These are phyloP conservation scores for Ichneumon xanthorius DNA, from an alignment of 2,888 invertebrate genomes.

Conservation along the genomic window DNA sequence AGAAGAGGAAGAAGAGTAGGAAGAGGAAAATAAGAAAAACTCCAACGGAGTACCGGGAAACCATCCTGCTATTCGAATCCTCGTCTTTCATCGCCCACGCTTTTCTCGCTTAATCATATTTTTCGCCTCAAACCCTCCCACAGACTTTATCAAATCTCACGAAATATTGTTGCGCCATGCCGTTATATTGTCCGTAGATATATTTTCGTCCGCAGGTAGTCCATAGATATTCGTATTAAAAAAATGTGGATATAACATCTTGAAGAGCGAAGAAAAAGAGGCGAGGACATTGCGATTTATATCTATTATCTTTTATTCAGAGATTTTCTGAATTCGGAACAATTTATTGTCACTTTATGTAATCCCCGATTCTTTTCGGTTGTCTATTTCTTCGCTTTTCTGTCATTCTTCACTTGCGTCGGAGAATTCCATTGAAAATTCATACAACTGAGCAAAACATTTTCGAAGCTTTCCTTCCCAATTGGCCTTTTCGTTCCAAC, in stretches of 20 bases:
- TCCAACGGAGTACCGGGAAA: conserved; percentile 22
- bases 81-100: conserved; percentile 25
- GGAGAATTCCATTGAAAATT: too few species aligned
- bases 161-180: neutral
- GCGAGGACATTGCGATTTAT: too few species aligned
- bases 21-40: conserved; percentile 1
- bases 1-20: neutral
- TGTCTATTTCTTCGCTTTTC: neutral
- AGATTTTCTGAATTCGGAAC: too few species aligned
- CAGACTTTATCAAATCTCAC: conserved; percentile 13
- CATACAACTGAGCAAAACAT: too few species aligned
- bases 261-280: neutral
- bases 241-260: neutral
- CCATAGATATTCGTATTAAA: neutral
- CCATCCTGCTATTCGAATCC: conserved; percentile 35
- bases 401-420: neutral
- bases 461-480: too few species aligned
- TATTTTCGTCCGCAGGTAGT: neutral
- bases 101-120: conserved; percentile 45
- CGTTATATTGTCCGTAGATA: neutral
- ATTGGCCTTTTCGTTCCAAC: too few species aligned
- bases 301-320: too few species aligned
- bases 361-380: neutral
- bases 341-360: neutral
- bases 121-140: conserved; percentile 20